Base-by-base conservation (phyloP, 2,888 invertebrate species). In the Andrena marginata region DNA sequence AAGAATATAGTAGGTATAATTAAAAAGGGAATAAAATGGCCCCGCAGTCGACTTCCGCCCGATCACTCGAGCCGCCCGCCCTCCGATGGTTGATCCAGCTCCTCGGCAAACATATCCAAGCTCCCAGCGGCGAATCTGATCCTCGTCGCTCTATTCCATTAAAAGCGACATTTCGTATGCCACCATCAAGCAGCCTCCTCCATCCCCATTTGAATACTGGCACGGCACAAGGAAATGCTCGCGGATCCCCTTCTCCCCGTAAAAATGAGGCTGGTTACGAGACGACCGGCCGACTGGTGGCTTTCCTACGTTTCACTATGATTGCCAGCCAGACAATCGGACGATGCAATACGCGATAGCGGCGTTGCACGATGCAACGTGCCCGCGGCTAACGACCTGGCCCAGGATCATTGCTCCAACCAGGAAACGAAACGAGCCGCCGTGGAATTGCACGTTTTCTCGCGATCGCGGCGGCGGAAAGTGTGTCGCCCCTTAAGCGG, bases 391-490 rank as follows among this genome's bases (percentile, higher is more conserved):
- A 90, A 92, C 89, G 89, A 88, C 89, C 89, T 42, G 82, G 87
- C 85, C 85, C 42, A 42, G 83, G 90, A 91, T 91, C 89, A 88
- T 93, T 92, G 92, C 91, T 90, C 88, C 90, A 92, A 93, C 92
- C 93, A 92, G 93, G 93, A 93, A 93, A 92, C 90, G 89, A 90
- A 92, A 90, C 83, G 86, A 74, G 87, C 83, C 86, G 82, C 79
- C 82, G 88, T 82, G 70, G 90, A 92, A 92, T 92, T 92, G 92
- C 91, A 92, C 90, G 91, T 90, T 93, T 93, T 92, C 90, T 89
- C 91, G 91, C 87, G 90, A 77, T 80, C 85, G 77, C 90, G 89
- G 87, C 90, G 26, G 56, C 74, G 80, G 89, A 89, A 92, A 91
- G 89, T 90, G 88, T 90, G 90, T 87, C 91, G 60, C 67, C 82